Conservation (phyloP, 2,113 vertebrate genomes). For the Hippocampus zosterae region DNA sequence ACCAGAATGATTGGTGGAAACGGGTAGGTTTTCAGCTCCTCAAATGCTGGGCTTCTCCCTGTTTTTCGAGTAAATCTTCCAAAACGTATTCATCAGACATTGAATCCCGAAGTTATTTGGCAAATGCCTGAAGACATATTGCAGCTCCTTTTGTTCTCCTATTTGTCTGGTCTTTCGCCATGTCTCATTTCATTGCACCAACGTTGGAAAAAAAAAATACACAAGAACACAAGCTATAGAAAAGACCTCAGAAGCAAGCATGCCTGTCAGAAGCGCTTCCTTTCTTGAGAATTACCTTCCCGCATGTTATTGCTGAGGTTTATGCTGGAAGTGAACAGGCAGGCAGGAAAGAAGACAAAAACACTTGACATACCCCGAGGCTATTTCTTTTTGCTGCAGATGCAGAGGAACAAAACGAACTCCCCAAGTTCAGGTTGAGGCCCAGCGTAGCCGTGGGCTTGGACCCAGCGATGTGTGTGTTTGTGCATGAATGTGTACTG, state of each 20-base stretch:
- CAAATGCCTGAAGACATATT: conserved; percentile 32
- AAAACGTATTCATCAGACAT: conserved; percentile 37
- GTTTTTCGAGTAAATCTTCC: background rate
- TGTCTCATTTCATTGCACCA: conserved; percentile 44
- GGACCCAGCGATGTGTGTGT: conserved; percentile 28
- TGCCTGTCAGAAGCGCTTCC: conserved; percentile 61
- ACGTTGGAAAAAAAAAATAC: background rate
- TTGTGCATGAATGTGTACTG: conserved; percentile 24
- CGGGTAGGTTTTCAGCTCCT: background rate
- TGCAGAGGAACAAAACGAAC: conserved; percentile 62
- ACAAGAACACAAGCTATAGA: conserved; percentile 22
- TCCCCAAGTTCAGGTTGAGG: conserved; percentile 67
- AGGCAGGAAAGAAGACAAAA: conserved; percentile 27
- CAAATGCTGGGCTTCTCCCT: background rate
- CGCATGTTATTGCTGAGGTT: conserved; percentile 52
- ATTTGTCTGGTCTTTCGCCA: conserved; percentile 40
- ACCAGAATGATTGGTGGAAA: background rate
- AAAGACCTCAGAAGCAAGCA: conserved; percentile 37
- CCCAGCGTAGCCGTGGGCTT: conserved; percentile 59
- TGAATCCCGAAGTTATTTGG: conserved; percentile 31
- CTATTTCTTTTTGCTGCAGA: conserved; percentile 62
- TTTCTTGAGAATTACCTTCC: conserved; percentile 67
- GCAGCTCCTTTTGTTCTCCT: conserved; percentile 25
- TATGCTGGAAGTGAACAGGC: conserved; percentile 52
- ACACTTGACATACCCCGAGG: conserved; percentile 38